Conservation (phyloP, 2,113 vertebrate genomes). For the Pseudorhombus dupliciocellatus region DNA sequence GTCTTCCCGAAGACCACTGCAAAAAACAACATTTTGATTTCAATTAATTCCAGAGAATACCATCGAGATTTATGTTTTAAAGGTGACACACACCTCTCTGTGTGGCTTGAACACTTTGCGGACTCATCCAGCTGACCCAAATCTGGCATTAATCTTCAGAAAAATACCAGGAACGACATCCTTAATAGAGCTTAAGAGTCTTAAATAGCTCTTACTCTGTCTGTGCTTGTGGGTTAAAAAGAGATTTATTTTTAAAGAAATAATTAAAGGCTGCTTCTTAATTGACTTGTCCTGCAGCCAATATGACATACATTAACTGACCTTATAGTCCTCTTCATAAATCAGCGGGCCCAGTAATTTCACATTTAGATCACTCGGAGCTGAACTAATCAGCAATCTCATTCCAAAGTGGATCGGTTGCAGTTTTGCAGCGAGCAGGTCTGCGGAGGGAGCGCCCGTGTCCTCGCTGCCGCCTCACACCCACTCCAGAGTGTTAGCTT, state of each 20-base stretch:
- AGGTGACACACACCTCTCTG: background rate
- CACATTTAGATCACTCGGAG: constrained; percentile 74
- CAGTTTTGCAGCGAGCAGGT: constrained; percentile 52
- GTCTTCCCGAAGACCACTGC: background rate
- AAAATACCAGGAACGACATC: constrained; percentile 44
- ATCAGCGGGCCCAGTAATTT: constrained; percentile 77
- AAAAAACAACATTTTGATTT: background rate
- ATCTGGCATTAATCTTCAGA: constrained; percentile 58
- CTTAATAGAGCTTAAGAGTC: constrained; percentile 66
- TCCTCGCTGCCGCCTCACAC: constrained; percentile 10
- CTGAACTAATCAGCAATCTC: constrained; percentile 79
- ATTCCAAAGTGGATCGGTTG: constrained; percentile 64
- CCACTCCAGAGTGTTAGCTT: constrained; percentile 49
- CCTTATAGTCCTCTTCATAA: constrained; percentile 82
- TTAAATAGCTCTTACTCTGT: constrained; percentile 69
- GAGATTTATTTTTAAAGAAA: constrained; percentile 78
- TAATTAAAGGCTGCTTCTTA: constrained; percentile 75
- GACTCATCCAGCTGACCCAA: constrained; percentile 27
- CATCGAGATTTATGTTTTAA: background rate
- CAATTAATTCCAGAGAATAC: background rate
- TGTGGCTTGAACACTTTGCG: background rate
- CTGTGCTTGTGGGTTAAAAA: constrained; percentile 64
- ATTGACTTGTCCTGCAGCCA: constrained; percentile 75
- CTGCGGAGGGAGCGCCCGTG: constrained; percentile 38
- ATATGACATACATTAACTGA: constrained; percentile 79